Base-by-base conservation (phyloP, 1,140 invertebrate species). In the Pseudomyrmex sp. region DNA sequence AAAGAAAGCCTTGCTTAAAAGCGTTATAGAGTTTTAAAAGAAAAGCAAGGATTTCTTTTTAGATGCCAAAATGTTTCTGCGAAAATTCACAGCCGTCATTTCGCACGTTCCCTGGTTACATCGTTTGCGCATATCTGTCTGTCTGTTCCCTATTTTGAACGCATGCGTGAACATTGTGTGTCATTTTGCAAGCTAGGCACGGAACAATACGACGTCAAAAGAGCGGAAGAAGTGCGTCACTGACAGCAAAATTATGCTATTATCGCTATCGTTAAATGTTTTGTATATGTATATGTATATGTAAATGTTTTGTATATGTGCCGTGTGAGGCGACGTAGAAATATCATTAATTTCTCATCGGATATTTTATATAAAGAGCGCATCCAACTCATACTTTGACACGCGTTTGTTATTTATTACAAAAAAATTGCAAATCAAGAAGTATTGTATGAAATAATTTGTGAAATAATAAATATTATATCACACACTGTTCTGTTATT, bases 141-240 rank as follows among this genome's bases (percentile, higher is more conserved):
- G 66, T 48, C 63, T 80, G 66, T 50, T 73, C 50, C 73, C 74
- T 56, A 75, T 75, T 79, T 85, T 77, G 63, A 69, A 83, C 83
- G 76, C 79, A 79, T 76, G 86, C 84, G 50, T 66, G 84, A 82
- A 68, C 77, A 88, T 89, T 76, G 87, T 85, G 87, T 88, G 87
- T 89, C 88, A 89, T 89, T 88, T 88, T 84, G 87, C 86, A 88
- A 83, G 76, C 85, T 72, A 59, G 56, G 20, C 62, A 56, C 84
- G 69, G 58, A 87, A 82, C 84, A 82, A 87, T 83, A 56, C 35
- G 26, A n/a, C 44, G 69, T 48, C 44, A 52, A 80, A 63, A 74
- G 85, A 52, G 58, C 58, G 68, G 50, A 56, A 54, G 61, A 86
- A 70, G 79, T 59, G 80, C 82, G 69, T 50, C 75, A 77, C 56